These are phyloP conservation scores for Rhegmatorhina hoffmannsi DNA, from an alignment of 2,113 vertebrate species.

Conservation along the genomic window DNA sequence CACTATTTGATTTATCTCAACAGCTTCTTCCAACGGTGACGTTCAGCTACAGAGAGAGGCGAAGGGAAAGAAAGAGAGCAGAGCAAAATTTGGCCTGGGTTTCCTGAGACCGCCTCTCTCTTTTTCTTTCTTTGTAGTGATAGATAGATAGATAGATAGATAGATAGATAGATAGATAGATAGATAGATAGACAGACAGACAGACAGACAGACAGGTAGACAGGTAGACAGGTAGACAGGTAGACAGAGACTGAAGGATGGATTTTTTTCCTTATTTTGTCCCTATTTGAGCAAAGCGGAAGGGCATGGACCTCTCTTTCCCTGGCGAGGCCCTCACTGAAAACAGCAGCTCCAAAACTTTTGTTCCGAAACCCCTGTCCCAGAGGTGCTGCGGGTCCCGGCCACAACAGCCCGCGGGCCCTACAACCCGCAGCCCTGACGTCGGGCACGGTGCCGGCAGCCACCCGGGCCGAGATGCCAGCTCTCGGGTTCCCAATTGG, in stretches of 20 bases:
- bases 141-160: background rate
- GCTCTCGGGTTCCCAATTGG: background rate
- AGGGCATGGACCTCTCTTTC: background rate
- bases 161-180: background rate
- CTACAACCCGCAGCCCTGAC: background rate
- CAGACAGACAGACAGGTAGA: too few species aligned
- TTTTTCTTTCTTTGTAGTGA: background rate
- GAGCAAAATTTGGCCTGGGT: slow-evolving; percentile 29
- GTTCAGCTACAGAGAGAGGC: slow-evolving; percentile 28
- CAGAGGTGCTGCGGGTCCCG: accelerated
- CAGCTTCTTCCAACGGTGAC: slow-evolving; percentile 76
- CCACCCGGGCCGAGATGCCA: background rate
- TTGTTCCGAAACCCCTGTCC: accelerated
- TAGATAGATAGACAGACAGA: background rate
- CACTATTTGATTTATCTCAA: slow-evolving; percentile 80
- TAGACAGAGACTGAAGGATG: background rate
- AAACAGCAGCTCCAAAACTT: background rate
- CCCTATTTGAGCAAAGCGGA: background rate
- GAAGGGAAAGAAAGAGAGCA: background rate
- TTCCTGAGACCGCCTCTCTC: background rate
- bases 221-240: too few species aligned
- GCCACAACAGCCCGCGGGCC: background rate
- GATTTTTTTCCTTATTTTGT: background rate
- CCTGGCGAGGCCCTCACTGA: accelerated
- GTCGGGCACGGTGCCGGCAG: background rate